A percentile compares a stretch with the other conserved stretches of the same genome.
phyloP scores from a whole-genome alignment of 2,797 vertebrate species.

The Merluccius polli region DNA sequence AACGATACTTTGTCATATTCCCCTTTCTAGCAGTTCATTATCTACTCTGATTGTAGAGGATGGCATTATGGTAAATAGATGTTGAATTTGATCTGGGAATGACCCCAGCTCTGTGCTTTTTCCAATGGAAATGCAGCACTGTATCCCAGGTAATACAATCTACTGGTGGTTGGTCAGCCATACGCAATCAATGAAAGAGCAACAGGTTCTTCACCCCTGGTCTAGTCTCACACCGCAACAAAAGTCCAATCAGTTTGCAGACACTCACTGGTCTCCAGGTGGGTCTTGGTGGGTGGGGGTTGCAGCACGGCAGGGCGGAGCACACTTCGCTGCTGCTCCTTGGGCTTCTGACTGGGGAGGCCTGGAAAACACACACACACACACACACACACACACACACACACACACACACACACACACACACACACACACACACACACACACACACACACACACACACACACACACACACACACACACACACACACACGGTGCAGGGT shows the following conservation, averaged over 20 bases:
- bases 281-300: slow-evolving; percentile 85
- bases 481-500: not conserved
- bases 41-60: not conserved
- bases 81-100: not conserved
- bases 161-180: not conserved
- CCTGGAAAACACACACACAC: slow-evolving; percentile 74
- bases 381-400: slow-evolving; percentile 1
- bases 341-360: slow-evolving; percentile 96
- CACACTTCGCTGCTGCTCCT: slow-evolving; percentile 96
- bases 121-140: not conserved
- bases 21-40: not conserved
- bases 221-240: not conserved
- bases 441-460: slow-evolving; percentile 37
- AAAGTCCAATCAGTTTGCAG: not conserved
- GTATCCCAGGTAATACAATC: not conserved
- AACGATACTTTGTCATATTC: not conserved
- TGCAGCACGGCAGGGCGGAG: slow-evolving; percentile 95
- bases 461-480: not conserved
- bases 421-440: slow-evolving; percentile 24
- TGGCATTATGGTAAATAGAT: not conserved
- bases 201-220: not conserved
- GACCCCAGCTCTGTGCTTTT: not conserved
- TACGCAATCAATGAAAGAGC: not conserved
- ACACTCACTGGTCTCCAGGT: slow-evolving; percentile 84
- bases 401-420: not conserved